Evolutionary conservation across 2,888 invertebrate species (phyloP), one percentile per base, ranked within the genome.

Genomic region (Salticus scenicus): DNA sequence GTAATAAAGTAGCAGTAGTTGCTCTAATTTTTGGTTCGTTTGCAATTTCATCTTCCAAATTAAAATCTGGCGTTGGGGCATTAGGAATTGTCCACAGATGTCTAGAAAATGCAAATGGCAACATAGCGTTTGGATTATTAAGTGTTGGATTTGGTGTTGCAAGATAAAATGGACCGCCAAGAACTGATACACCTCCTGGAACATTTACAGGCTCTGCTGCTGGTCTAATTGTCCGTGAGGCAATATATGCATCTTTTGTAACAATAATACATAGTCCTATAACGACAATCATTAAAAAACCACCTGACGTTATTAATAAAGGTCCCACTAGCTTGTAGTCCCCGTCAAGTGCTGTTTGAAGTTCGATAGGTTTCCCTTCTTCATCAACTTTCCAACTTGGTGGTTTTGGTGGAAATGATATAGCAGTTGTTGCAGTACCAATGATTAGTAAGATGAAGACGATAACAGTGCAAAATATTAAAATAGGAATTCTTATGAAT

Each of bases 291-390:
- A 86, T 41, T 0, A 86, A 42, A 30, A 86, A 86, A 4, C 63
- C 31, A 2, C 85, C 85, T 0, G 85, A 74, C 33, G 74, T 86
- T 1, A 86, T 28, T 12, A 86, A 28, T 8, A 86, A 75, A 8
- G 85, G 85, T 27, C 85, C 85, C 5, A 86, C 17, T 0, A 86
- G 76, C 28, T 86, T 86, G 28, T 75, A 80, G 30, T 86, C 75
- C 0, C 85, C 85, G 24, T 80, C 85, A 1, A 86, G 74, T 1
- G 80, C 84, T 10, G 84, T 84, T 0, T 31, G 31, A 0, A 64
- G 31, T n/a, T 24, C 27, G 1, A 30, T 14, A 14, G 24, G 4
- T 8, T 31, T 17, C 20, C 14, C 20, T 1, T 69, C 37, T 14
- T n/a, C 24, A 14, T 30, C 24, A 20, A 27, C 0, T 7, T 51